Evolutionary conservation across 1,140 invertebrate species (phyloP).

Genomic region (Drosophila navojoa): DNA sequence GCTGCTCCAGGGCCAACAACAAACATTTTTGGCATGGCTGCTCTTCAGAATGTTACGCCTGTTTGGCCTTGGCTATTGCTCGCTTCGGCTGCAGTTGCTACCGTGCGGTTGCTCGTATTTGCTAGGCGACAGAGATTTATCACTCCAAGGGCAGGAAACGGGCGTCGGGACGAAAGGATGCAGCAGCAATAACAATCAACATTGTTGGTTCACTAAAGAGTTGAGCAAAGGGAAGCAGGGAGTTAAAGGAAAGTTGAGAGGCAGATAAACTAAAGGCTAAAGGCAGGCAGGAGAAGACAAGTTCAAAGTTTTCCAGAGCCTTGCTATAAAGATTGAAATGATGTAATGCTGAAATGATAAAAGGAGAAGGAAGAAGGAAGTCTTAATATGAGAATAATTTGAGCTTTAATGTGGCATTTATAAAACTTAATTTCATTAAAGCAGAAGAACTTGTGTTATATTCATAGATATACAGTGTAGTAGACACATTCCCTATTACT

Average conservation of each 20-base stretch:
- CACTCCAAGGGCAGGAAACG: conserved; percentile 38
- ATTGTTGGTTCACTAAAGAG: conserved; percentile 11
- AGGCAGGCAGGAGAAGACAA: background rate
- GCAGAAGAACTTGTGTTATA: too few species aligned
- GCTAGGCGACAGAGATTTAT: conserved; percentile 77
- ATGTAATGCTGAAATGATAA: too few species aligned
- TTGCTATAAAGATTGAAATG: too few species aligned
- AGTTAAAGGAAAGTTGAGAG: background rate
- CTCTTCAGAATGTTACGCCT: conserved; percentile 9
- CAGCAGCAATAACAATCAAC: conserved; percentile 8
- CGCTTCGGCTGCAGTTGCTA: conserved; percentile 7
- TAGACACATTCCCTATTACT: too few species aligned
- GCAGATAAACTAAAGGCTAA: background rate
- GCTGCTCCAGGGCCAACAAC: conserved; percentile 51
- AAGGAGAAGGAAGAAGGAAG: too few species aligned
- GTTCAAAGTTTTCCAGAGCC: too few species aligned
- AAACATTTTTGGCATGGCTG: conserved; percentile 45
- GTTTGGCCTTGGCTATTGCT: conserved; percentile 36
- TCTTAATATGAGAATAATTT: too few species aligned
- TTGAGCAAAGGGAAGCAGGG: background rate
- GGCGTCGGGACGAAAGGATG: background rate
- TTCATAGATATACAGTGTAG: too few species aligned
- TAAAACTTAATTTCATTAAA: too few species aligned
- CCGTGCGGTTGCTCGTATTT: conserved; percentile 50
- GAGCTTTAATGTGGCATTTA: too few species aligned